These are phyloP conservation scores for Iguana delicatissima DNA, from an alignment of 2,797 vertebrate species.

Conservation along the genomic window DNA sequence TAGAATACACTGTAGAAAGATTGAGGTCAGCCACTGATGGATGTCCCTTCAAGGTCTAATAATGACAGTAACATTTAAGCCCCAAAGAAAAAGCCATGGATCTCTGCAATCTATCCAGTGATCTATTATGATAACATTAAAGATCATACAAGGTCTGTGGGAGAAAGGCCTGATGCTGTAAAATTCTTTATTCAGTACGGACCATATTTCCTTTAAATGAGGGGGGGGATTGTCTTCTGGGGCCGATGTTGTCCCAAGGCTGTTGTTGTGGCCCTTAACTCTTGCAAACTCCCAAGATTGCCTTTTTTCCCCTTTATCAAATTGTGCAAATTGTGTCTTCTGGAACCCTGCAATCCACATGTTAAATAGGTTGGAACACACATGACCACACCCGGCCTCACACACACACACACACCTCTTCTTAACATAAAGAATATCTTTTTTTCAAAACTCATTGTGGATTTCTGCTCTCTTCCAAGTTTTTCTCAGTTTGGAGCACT, in stretches of 20 bases:
- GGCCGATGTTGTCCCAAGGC: neutral
- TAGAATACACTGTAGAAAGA: constrained; percentile 59
- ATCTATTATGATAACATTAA: constrained; percentile 61
- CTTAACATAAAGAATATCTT: too few relatives aligned
- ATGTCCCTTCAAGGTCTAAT: constrained; percentile 60
- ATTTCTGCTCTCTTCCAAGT: too few relatives aligned
- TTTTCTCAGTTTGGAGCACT: too few relatives aligned
- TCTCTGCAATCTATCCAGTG: constrained; percentile 25
- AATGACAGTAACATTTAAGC: constrained; percentile 55
- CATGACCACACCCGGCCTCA: too few relatives aligned
- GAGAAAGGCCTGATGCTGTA: constrained; percentile 1
- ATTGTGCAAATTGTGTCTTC: too few relatives aligned
- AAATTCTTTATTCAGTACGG: neutral
- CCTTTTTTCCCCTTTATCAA: too few relatives aligned
- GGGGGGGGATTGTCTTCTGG: too few relatives aligned
- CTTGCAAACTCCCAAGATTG: too few relatives aligned
- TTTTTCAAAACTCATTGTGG: too few relatives aligned
- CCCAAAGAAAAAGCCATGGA: constrained; percentile 50
- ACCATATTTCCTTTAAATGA: neutral
- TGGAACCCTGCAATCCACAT: too few relatives aligned
- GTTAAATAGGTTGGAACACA: too few relatives aligned
- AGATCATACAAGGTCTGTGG: constrained; percentile 26
- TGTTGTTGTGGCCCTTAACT: neutral
- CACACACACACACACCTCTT: too few relatives aligned
- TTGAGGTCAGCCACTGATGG: constrained; percentile 61